These are phyloP conservation scores for Cladorhizidae sp. DNA, from an alignment of 37 sponge, comb jelly and placozoan genomes.

Conservation along the genomic window DNA sequence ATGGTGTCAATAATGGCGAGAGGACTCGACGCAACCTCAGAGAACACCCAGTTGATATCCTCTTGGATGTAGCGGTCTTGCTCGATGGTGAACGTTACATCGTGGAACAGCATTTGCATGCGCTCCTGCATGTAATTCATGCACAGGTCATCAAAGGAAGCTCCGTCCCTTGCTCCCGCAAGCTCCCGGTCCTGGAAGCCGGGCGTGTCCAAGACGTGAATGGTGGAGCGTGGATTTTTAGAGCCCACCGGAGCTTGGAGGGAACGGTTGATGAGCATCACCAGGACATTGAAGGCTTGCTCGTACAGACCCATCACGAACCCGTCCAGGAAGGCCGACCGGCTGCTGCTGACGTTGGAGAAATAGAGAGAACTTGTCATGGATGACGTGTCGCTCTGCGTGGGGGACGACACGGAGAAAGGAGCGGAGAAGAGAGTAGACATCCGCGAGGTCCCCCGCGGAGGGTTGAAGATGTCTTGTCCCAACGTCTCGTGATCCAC, in stretches of 20 bases:
- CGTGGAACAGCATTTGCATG: slow-evolving; percentile 95
- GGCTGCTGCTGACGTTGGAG: slow-evolving; percentile 41
- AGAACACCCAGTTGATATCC: slow-evolving; percentile 86
- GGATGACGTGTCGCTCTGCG: slow-evolving; percentile 39
- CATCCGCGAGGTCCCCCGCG: slow-evolving; percentile 52
- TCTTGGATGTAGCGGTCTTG: slow-evolving; percentile 95
- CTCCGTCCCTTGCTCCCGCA: slow-evolving; percentile 47
- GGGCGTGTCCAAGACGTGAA: slow-evolving; percentile 93
- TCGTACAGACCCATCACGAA: slow-evolving; percentile 98
- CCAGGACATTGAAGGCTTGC: slow-evolving; percentile 87
- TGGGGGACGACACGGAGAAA: slow-evolving; percentile 42
- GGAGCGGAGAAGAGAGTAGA: slow-evolving; percentile 25
- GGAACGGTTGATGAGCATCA: slow-evolving; percentile 91
- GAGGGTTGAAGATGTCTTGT: slow-evolving; percentile 86
- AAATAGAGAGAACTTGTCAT: slow-evolving; percentile 28
- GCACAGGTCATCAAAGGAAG: slow-evolving; percentile 93
- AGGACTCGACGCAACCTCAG: slow-evolving; percentile 81
- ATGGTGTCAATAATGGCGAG: slow-evolving; percentile 88
- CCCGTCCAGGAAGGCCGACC: slow-evolving; percentile 65
- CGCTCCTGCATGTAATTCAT: slow-evolving; percentile 97
- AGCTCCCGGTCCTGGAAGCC: slow-evolving; percentile 91
- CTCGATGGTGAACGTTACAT: slow-evolving; percentile 87
- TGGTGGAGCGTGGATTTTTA: slow-evolving; percentile 61
- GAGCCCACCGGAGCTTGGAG: slow-evolving; percentile 15
- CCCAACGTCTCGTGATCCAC: slow-evolving; percentile 86